Percentiles rank a stretch among this genome's conserved stretches.
These are phyloP conservation scores for Lathamus discolor DNA, from an alignment of 2,113 vertebrate genomes.

Conservation along the genomic window DNA sequence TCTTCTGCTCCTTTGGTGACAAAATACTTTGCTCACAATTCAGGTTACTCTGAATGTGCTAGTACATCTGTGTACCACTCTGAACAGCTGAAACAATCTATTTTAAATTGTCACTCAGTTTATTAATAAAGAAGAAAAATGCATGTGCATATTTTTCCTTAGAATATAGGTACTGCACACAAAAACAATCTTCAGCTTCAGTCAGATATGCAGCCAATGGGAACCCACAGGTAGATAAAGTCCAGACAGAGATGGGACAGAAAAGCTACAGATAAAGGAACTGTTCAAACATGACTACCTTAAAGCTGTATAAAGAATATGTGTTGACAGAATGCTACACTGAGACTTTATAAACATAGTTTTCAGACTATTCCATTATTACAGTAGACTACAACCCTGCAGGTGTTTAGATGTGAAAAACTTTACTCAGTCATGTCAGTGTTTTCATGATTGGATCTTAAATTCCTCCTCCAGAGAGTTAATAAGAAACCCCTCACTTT, in stretches of 20 bases:
- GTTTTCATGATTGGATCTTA: slow-evolving; percentile 1
- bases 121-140: slow-evolving; percentile 46
- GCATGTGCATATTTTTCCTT: neutral
- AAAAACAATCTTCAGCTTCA: neutral
- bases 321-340: neutral
- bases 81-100: slow-evolving; percentile 22
- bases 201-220: neutral
- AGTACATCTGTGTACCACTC: slow-evolving; percentile 8
- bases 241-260: neutral
- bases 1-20: neutral
- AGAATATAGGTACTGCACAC: neutral
- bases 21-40: neutral
- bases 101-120: slow-evolving; percentile 49
- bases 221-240: neutral
- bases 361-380: neutral
- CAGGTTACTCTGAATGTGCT: neutral
- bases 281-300: neutral
- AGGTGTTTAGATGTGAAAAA: slow-evolving; percentile 5
- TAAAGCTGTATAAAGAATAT: neutral
- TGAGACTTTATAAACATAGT: neutral
- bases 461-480: neutral
- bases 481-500: neutral
- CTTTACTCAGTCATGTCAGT: neutral
- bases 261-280: slow-evolving; percentile 33
- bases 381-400: neutral